Evolutionary conservation across 1,140 invertebrate genomes (phyloP), one percentile per base, ranked within the genome.

Genomic region (Archegozetes longisetosus): DNA sequence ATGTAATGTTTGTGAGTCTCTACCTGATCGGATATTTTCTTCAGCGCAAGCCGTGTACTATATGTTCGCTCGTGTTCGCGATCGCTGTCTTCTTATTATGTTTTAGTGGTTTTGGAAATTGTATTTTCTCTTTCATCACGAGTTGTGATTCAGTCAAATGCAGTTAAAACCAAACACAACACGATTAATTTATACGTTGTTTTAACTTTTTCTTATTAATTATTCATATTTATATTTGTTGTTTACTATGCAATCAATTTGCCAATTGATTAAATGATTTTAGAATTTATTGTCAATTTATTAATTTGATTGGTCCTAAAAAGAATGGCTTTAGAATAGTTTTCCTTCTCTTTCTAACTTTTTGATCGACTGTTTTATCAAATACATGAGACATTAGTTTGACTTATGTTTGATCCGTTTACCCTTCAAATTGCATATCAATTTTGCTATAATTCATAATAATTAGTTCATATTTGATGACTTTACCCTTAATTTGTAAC

Each of bases 1-100:
- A 97, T 75, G 86, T 92, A 32, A 89, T 95, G 85, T 94, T 97
- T 70, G 88, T 97, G 79, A 83, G 88, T 47, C 77, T 96, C 12
- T 95, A 94, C 72, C 73, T 94, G 64, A 85, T 89, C 64, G 86
- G 89, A 65, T 90, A 90, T 72, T 96, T 97, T 72, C 75, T 97
- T 64, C 90, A 96, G 70, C 77, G 88, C 64, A 95, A 95, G 73
- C 93, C 93, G 3, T 97, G 94, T 73, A 92, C 90, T 22, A 91
- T 97, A 65, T 98, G 94, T 76, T 90, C 73, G 55, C 71, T 95
- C 51, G 85, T 96, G 52, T 97, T 98, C 71, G 72, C 96, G 29
- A 82, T 85, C 3, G 86, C 92, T 13, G 84, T 95, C 40, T 88
- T 88, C 67, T 78, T 96, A 2, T 85, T 96, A 63, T 97, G 92